Percentiles rank a stretch among this genome's conserved stretches.
These are phyloP conservation scores for Tachycineta bicolor DNA, from an alignment of 2,113 vertebrate species.

Conservation along the genomic window DNA sequence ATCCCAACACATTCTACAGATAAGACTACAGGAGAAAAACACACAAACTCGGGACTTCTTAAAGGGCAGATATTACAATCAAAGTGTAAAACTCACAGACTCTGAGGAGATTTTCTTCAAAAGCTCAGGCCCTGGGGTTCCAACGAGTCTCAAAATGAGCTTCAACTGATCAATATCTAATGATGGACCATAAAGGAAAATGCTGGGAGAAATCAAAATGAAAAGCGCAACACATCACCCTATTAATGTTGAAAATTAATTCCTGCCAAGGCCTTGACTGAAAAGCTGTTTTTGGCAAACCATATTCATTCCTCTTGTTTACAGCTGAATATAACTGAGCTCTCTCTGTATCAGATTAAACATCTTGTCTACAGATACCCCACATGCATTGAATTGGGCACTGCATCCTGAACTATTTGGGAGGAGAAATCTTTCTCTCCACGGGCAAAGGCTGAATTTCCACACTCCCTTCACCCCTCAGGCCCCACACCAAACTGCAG, in stretches of 20 bases:
- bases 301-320: background rate
- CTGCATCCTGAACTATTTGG: background rate
- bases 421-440: background rate
- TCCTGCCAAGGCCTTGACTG: slow-evolving; percentile 27
- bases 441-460: background rate
- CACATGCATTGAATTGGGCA: background rate
- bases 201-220: slow-evolving; percentile 81
- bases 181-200: slow-evolving; percentile 97
- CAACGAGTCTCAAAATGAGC: slow-evolving; percentile 96
- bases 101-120: slow-evolving; percentile 99
- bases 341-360: background rate
- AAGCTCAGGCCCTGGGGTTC: slow-evolving; percentile 93
- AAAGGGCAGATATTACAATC: slow-evolving; percentile 76
- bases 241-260: background rate
- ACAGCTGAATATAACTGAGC: background rate
- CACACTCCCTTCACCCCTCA: background rate
- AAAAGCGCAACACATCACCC: slow-evolving; percentile 67
- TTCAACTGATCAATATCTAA: slow-evolving; percentile 99
- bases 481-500: background rate
- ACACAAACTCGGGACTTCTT: slow-evolving; percentile 48
- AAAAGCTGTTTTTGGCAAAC: slow-evolving; percentile 10
- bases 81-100: slow-evolving; percentile 91
- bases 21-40: slow-evolving; percentile 44
- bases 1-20: slow-evolving; percentile 29
- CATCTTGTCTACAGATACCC: background rate